These are phyloP conservation scores for Acanthaster planci DNA, from an alignment of 35 echinoderm and acorn worm species.

Conservation along the genomic window DNA sequence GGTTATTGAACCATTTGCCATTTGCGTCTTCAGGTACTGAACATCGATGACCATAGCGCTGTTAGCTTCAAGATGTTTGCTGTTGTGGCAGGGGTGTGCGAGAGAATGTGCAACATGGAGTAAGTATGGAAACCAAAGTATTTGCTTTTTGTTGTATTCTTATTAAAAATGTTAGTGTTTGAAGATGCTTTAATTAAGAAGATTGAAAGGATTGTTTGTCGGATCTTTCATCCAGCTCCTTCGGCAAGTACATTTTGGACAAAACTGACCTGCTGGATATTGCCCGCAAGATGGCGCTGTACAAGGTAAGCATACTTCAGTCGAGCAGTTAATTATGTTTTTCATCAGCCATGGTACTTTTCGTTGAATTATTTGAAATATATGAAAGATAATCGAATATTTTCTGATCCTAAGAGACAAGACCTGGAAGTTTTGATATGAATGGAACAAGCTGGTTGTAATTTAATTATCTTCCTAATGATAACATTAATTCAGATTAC, in stretches of 20 bases:
- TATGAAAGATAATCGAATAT: no score
- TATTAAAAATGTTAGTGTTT: neutral
- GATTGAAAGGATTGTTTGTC: no score
- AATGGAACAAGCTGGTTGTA: no score
- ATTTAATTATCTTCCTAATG: no score
- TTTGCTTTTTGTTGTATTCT: neutral
- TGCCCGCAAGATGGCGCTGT: slow-evolving; percentile 89
- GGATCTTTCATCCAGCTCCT: slow-evolving; percentile 34
- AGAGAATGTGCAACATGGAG: slow-evolving; percentile 90
- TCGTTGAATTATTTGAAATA: no score
- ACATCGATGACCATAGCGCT: slow-evolving; percentile 72
- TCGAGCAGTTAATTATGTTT: neutral
- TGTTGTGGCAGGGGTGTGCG: slow-evolving; percentile 73
- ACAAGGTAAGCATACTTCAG: slow-evolving; percentile 75
- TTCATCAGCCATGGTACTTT: neutral
- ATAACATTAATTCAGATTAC: no score
- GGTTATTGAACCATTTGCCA: neutral
- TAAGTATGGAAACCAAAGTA: slow-evolving; percentile 36
- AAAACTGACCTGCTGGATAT: slow-evolving; percentile 79
- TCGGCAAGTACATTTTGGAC: slow-evolving; percentile 76
- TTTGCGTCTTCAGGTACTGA: slow-evolving; percentile 62
- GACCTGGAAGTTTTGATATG: no score
- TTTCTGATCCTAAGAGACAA: no score
- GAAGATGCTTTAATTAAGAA: no score
- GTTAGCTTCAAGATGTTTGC: slow-evolving; percentile 94